phyloP scores from a whole-genome alignment of 2,113 vertebrate species.

The Clarias batrachus region DNA sequence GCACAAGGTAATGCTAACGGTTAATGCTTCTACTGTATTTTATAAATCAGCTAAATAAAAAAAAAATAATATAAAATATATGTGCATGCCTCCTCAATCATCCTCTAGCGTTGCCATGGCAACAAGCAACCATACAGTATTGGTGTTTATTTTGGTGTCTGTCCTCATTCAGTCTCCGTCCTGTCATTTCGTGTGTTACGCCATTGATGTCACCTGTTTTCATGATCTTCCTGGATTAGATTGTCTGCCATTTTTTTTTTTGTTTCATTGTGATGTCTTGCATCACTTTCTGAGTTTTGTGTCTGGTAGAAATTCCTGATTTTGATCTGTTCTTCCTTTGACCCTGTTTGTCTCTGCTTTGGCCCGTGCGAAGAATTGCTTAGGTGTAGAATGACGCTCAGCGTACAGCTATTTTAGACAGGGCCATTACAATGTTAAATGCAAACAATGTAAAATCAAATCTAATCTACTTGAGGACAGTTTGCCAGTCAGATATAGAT shows the following conservation, averaged over 20 bases:
- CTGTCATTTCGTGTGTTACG: background rate
- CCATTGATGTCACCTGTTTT: background rate
- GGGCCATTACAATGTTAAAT: background rate
- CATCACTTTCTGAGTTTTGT: background rate
- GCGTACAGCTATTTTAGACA: background rate
- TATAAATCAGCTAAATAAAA: background rate
- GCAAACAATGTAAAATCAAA: background rate
- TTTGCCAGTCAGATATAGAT: slow-evolving; percentile 1
- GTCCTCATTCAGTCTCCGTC: background rate
- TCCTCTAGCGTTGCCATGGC: background rate
- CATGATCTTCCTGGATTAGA: background rate
- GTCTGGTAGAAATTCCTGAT: background rate
- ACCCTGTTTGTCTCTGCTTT: background rate
- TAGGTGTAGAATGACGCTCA: background rate
- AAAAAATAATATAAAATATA: background rate
- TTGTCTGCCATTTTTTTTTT: background rate
- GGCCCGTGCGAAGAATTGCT: background rate
- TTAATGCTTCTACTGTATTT: background rate
- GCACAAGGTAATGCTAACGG: background rate
- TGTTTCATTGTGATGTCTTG: background rate
- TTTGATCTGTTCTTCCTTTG: background rate
- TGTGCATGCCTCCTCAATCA: background rate
- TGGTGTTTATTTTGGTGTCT: background rate
- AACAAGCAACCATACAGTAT: background rate
- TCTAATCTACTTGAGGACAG: background rate